These are phyloP conservation scores for Cyphomyrus plagiostoma DNA, from an alignment of 2,113 vertebrate genomes.

Conservation along the genomic window DNA sequence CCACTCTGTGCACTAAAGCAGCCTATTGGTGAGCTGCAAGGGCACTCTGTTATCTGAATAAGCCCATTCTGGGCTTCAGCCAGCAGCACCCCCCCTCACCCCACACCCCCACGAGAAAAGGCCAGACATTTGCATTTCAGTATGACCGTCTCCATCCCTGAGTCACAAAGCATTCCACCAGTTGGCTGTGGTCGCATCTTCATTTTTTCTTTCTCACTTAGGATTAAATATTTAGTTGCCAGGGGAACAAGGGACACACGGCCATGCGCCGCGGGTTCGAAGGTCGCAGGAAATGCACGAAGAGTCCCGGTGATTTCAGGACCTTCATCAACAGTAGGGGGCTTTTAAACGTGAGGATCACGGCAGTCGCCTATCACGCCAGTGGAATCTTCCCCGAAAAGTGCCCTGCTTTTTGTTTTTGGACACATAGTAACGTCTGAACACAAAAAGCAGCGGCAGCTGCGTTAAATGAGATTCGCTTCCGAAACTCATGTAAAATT, in stretches of 20 bases:
- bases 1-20: constrained; percentile 29
- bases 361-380: constrained; percentile 22
- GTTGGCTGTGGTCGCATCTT: background rate
- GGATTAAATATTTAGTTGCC: constrained; percentile 39
- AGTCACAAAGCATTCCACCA: constrained; percentile 35
- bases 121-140: constrained; percentile 28
- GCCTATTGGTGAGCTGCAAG: constrained; percentile 32
- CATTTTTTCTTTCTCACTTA: constrained; percentile 20
- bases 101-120: background rate
- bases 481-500: constrained; percentile 54
- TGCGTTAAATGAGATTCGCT: constrained; percentile 38
- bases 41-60: constrained; percentile 40
- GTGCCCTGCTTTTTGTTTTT: constrained; percentile 13
- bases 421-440: constrained; percentile 23
- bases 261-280: constrained; percentile 9
- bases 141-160: constrained; percentile 34
- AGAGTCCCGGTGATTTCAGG: background rate
- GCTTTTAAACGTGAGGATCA: constrained; percentile 15
- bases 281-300: constrained; percentile 23
- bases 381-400: constrained; percentile 29
- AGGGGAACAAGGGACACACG: constrained; percentile 29
- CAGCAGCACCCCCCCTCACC: constrained; percentile 11
- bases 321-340: background rate
- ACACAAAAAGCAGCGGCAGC: constrained; percentile 42
- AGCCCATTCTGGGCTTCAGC: constrained; percentile 35